Base-by-base conservation (phyloP, 2,113 vertebrate species). In the Pimephales promelas region DNA sequence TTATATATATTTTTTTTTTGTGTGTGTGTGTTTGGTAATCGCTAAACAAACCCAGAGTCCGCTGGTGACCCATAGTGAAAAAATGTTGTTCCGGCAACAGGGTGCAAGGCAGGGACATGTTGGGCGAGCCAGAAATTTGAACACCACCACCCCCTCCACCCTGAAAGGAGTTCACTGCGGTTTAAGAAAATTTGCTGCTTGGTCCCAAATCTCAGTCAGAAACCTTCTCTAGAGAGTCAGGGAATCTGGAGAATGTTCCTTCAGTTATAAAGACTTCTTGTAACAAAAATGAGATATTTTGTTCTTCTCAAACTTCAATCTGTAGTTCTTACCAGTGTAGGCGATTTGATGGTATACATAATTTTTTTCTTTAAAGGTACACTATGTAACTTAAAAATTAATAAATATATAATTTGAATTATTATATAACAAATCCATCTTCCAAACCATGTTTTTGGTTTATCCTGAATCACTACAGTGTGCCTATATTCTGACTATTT, bases 171-270 rank as follows among this genome's bases (percentile, higher is more conserved):
- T 81, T 76, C 66, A 75, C 71, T 74, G 28, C 34, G 45, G 72
- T 77, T 85, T 57, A 79, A 59, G 54, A 77, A 86, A 75, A 82
- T 81, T 83, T 77, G 49, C 80, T 45, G 82, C 71, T 68, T 49
- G 11, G 20, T 84, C 78, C 43, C 47, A 82, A 47, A 81, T 70
- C 81, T 24, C 78, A 84, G 86, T 84, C 82, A 82, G 74, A 56
- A 75, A 66, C 40, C 66, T 64, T 26, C 86, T 84, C 59, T 84
- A 68, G 75, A 75, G 83, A 70, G 84, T 77, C 71, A 84, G 52
- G 74, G 84, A 85, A 84, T 89, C 80, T 83, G 68, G 81, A 84
- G 84, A 84, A 84, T 83, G 82, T 74, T 68, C 57, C 24, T 20
- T 79, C 24, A 34, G 59, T 79, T 66, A 49, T 31, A 49, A 64